Percentiles rank a stretch among this genome's conserved stretches.
These are phyloP conservation scores for Drosophila hydei DNA, from an alignment of 1,140 invertebrate genomes.

Conservation along the genomic window DNA sequence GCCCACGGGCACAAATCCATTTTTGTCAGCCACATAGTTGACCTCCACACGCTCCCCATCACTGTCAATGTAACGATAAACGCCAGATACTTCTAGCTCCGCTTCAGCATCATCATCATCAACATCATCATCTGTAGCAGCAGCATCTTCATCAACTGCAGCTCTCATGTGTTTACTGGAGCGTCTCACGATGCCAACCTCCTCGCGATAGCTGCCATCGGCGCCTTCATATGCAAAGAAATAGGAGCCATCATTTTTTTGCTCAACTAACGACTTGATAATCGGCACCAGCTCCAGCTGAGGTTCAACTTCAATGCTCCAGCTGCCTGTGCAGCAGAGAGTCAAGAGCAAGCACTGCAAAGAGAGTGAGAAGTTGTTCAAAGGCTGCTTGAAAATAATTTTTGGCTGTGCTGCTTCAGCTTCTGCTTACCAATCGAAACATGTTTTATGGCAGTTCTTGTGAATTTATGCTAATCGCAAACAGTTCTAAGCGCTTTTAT, in stretches of 20 bases:
- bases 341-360: slow-evolving; percentile 33
- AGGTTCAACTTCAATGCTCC: not conserved
- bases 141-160: not conserved
- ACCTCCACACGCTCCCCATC: slow-evolving; percentile 89
- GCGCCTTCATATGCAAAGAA: slow-evolving; percentile 69
- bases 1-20: slow-evolving; percentile 87
- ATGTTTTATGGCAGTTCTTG: slow-evolving; percentile 51
- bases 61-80: slow-evolving; percentile 86
- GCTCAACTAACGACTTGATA: slow-evolving; percentile 59
- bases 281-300: slow-evolving; percentile 50
- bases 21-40: slow-evolving; percentile 87
- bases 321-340: slow-evolving; percentile 14
- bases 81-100: slow-evolving; percentile 81
- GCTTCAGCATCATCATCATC: slow-evolving; percentile 44
- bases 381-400: slow-evolving; percentile 15
- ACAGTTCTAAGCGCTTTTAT: slow-evolving; percentile 72
- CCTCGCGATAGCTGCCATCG: slow-evolving; percentile 75
- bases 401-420: not conserved
- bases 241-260: slow-evolving; percentile 76
- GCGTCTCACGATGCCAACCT: slow-evolving; percentile 60
- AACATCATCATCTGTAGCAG: not conserved
- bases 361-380: not conserved
- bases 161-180: slow-evolving; percentile 4
- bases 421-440: slow-evolving; percentile 70
- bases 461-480: slow-evolving; percentile 69